phyloP scores from a whole-genome alignment of 2,888 invertebrate species.

The Dyspetes luteomarginatus region DNA sequence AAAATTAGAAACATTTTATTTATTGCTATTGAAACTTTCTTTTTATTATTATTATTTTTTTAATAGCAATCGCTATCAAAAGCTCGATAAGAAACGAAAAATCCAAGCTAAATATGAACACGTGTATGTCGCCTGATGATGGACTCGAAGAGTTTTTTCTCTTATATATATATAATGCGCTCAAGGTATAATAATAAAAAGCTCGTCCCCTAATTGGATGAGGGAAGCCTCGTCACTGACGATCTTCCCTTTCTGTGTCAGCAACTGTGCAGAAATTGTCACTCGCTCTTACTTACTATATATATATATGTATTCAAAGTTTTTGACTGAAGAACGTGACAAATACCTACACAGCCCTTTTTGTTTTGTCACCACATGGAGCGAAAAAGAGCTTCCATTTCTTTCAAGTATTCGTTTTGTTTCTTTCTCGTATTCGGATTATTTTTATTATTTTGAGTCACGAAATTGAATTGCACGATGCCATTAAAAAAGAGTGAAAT shows the following conservation, averaged over 20 bases:
- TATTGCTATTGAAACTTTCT: not conserved
- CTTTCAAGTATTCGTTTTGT: too few species aligned
- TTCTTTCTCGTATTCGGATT: too few species aligned
- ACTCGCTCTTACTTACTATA: conserved; percentile 26
- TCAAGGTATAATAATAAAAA: conserved; percentile 72
- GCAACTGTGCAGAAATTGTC: conserved; percentile 66
- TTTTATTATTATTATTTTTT: not conserved
- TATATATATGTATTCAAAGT: not conserved
- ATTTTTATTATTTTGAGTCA: too few species aligned
- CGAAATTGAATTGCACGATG: too few species aligned
- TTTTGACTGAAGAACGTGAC: too few species aligned
- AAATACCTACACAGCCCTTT: too few species aligned
- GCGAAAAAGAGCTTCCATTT: too few species aligned
- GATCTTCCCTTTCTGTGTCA: conserved; percentile 78
- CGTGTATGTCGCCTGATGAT: conserved; percentile 17
- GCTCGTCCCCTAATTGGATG: conserved; percentile 79
- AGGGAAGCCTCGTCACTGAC: conserved; percentile 77
- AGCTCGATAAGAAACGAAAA: not conserved
- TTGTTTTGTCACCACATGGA: too few species aligned
- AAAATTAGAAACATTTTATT: conserved; percentile 24
- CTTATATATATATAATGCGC: conserved; percentile 7
- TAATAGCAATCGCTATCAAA: not conserved
- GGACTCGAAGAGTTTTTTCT: conserved; percentile 46
- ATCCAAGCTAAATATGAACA: not conserved
- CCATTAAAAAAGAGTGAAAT: too few species aligned